Evolutionary conservation across 37 sponge, comb jelly and placozoan species (phyloP).

Genomic region (Amphimedon queenslandica): DNA sequence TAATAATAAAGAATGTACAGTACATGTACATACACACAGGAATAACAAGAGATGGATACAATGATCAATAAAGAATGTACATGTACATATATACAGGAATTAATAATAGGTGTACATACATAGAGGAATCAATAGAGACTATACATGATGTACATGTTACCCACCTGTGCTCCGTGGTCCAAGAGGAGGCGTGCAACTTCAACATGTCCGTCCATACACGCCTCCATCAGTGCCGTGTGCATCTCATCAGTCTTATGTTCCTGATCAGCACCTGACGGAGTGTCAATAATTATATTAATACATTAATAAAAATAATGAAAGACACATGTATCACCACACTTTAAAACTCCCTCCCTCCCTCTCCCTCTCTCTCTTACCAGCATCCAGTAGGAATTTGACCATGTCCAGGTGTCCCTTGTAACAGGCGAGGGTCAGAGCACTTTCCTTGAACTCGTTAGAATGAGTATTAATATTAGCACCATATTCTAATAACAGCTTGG

Average conservation of each 20-base stretch:
- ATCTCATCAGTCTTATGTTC: conserved; percentile 94
- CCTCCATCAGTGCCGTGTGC: conserved; percentile 91
- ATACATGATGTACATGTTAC: not conserved
- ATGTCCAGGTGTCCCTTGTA: conserved; percentile 85
- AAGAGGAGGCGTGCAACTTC: conserved; percentile 77
- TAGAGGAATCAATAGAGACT: not conserved
- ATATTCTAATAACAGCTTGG: conserved; percentile 55
- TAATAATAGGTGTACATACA: not conserved
- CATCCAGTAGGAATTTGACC: conserved; percentile 77
- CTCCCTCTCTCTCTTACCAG: conserved; percentile 13
- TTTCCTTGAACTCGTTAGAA: conserved; percentile 88
- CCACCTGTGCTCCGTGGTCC: conserved; percentile 79
- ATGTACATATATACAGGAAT: not conserved
- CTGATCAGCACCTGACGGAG: conserved; percentile 67
- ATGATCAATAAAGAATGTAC: no score
- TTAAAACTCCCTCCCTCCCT: not conserved
- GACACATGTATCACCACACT: not conserved
- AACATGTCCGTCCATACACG: conserved; percentile 89
- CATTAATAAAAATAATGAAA: not conserved
- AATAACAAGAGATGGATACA: no score
- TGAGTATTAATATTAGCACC: conserved; percentile 82
- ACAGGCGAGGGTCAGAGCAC: conserved; percentile 81
- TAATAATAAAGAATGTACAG: not conserved
- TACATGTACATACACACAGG: conserved; percentile 3
- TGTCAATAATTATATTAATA: not conserved